Conservation (phyloP, 2,797 vertebrate species). For the Pangasius krempfi region DNA sequence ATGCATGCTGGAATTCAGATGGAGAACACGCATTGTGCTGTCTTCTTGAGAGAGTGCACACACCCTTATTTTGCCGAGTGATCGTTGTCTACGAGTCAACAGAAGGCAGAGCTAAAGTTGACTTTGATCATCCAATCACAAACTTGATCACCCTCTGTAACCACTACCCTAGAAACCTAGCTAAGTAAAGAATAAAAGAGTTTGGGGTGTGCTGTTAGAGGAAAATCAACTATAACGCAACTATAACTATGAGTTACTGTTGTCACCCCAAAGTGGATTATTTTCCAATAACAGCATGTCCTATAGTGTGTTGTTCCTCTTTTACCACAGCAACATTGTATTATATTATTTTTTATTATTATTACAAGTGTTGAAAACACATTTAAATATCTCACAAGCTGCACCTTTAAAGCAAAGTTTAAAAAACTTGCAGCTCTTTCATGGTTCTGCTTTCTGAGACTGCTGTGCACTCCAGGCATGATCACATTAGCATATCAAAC, state of each 20-base stretch:
- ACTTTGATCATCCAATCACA: neutral
- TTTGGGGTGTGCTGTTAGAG: neutral
- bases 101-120: neutral
- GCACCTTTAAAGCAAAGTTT: neutral
- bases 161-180: neutral
- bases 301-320: neutral
- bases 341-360: neutral
- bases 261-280: neutral
- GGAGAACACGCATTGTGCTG: neutral
- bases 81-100: neutral
- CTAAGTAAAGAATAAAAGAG: neutral
- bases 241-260: neutral
- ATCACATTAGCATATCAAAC: conserved; percentile 29
- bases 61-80: neutral
- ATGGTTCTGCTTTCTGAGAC: neutral
- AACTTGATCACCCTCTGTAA: neutral
- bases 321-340: neutral
- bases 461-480: neutral
- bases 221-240: neutral
- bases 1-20: neutral
- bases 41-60: neutral
- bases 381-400: neutral
- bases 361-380: neutral
- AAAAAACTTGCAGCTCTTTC: neutral
- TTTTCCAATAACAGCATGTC: neutral